Conservation (phyloP, 2,113 vertebrate species). For the Elachura formosa region DNA sequence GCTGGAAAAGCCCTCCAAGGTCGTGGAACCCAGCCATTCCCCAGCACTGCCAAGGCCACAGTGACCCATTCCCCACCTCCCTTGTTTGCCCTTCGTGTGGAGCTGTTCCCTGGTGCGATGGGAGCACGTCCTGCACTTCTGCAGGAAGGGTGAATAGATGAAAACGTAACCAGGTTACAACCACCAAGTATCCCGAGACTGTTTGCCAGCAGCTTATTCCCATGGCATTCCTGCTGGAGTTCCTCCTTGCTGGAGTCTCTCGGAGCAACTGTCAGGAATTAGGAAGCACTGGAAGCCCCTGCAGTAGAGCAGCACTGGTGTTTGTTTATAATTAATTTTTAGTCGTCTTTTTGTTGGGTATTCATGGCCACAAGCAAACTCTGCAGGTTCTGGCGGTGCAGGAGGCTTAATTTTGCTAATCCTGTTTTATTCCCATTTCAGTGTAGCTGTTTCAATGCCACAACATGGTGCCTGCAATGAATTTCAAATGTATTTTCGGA, state of each 20-base stretch:
- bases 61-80: not conserved
- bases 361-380: not conserved
- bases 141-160: not conserved
- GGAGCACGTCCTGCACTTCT: not conserved
- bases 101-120: not conserved
- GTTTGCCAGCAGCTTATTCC: slow-evolving; percentile 2
- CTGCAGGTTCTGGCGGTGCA: not conserved
- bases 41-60: not conserved
- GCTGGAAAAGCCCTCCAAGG: not conserved
- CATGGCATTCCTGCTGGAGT: not conserved
- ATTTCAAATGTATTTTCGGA: not conserved
- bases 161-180: not conserved
- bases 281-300: not conserved
- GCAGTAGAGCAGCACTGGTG: not conserved
- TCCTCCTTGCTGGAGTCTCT: not conserved
- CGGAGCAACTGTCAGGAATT: not conserved
- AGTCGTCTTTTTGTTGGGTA: not conserved
- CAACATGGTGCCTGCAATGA: not conserved
- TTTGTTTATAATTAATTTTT: not conserved
- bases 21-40: accelerated
- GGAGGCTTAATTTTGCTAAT: slow-evolving; percentile 18
- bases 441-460: not conserved
- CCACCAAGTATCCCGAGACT: not conserved
- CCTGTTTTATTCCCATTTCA: not conserved
- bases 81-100: not conserved